phyloP scores from a whole-genome alignment of 2,797 vertebrate species.

The Gobio occitaniae region DNA sequence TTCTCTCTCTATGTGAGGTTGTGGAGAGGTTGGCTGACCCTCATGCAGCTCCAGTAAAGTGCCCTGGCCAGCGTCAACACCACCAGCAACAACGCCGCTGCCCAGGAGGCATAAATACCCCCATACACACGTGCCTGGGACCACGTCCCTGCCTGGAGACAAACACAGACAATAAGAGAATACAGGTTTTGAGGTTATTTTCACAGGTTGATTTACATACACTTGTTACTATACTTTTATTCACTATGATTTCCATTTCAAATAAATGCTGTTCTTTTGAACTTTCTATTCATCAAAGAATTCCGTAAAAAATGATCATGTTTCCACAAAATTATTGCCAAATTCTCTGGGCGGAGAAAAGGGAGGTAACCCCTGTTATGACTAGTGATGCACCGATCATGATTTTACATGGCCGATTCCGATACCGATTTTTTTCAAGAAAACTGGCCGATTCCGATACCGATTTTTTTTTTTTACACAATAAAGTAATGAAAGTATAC shows the following conservation, averaged over 20 bases:
- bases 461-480: too few species aligned
- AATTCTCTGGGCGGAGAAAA: too few species aligned
- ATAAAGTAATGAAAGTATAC: too few species aligned
- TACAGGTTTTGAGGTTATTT: background rate
- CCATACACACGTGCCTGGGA: slow-evolving; percentile 81
- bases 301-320: too few species aligned
- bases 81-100: slow-evolving; percentile 83
- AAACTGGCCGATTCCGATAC: too few species aligned
- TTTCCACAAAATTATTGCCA: background rate
- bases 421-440: too few species aligned
- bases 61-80: slow-evolving; percentile 86
- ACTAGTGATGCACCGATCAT: too few species aligned
- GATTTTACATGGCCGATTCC: too few species aligned
- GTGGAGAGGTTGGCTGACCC: slow-evolving; percentile 92
- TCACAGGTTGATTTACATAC: background rate
- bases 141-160: slow-evolving; percentile 87
- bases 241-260: background rate
- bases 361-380: too few species aligned
- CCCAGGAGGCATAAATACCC: slow-evolving; percentile 92
- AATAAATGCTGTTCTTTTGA: background rate
- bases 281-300: background rate
- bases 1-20: slow-evolving; percentile 81
- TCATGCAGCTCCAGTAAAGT: slow-evolving; percentile 93
- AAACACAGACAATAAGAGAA: slow-evolving; percentile 9
- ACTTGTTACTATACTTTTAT: background rate